phyloP scores from a whole-genome alignment of 2,797 vertebrate genomes.

The Knipowitschia caucasica region DNA sequence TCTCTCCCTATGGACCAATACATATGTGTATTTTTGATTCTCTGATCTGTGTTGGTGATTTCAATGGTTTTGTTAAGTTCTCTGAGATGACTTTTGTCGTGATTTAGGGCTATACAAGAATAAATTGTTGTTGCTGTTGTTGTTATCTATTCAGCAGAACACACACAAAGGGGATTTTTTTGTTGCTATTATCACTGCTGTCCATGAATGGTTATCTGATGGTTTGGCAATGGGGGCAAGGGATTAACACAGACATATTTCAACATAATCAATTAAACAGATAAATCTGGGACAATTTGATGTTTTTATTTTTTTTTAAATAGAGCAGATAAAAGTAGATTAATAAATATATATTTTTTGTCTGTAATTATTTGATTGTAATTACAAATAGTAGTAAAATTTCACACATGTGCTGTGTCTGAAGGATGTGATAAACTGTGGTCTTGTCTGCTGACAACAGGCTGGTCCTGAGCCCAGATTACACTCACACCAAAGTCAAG shows the following conservation, averaged over 20 bases:
- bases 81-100: too few species aligned
- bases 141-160: not conserved
- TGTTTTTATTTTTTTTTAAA: too few species aligned
- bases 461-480: conserved; percentile 68
- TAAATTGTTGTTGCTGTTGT: not conserved
- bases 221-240: conserved; percentile 58
- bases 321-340: too few species aligned
- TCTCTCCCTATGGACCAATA: too few species aligned
- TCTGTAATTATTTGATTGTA: too few species aligned
- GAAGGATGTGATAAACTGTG: conserved; percentile 52
- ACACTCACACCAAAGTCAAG: conserved; percentile 4
- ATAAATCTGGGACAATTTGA: too few species aligned
- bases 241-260: conserved; percentile 37
- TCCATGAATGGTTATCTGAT: conserved; percentile 57
- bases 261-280: too few species aligned
- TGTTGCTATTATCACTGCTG: conserved; percentile 29
- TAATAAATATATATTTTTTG: too few species aligned
- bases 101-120: too few species aligned
- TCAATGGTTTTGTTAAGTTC: too few species aligned
- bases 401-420: conserved; percentile 15
- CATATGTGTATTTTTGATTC: too few species aligned
- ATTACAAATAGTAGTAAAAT: not conserved
- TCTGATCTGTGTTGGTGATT: too few species aligned
- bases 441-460: conserved; percentile 67
- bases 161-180: not conserved